These are phyloP conservation scores for Temnothorax unifasciatus DNA, from an alignment of 2,888 invertebrate genomes.

Conservation along the genomic window DNA sequence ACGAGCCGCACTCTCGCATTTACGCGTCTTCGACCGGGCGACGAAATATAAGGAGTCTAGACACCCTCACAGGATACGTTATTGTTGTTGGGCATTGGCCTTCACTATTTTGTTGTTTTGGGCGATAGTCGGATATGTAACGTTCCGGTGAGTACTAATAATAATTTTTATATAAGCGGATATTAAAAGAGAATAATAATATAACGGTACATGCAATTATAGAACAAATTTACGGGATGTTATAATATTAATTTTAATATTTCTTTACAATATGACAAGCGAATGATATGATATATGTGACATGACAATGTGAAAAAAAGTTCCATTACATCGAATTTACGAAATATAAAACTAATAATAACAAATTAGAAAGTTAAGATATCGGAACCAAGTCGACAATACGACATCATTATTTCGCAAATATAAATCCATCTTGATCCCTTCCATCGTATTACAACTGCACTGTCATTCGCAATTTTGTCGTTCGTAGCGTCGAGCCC, in stretches of 20 bases:
- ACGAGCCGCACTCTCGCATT: slow-evolving; percentile 61
- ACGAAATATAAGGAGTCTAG: slow-evolving; percentile 53
- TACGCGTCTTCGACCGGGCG: slow-evolving; percentile 72
- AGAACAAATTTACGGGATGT: background rate
- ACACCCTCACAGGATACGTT: slow-evolving; percentile 7
- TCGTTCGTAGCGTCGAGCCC: slow-evolving; percentile 66
- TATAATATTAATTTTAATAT: background rate
- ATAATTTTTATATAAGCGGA: background rate
- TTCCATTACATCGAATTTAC: background rate
- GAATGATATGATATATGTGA: background rate
- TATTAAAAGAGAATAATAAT: background rate
- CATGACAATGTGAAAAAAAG: background rate
- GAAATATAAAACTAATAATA: background rate
- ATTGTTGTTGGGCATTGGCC: slow-evolving; percentile 47
- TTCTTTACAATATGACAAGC: background rate
- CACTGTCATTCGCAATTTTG: background rate
- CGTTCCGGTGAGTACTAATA: slow-evolving; percentile 67
- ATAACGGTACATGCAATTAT: background rate
- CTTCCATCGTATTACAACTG: background rate
- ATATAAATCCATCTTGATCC: background rate
- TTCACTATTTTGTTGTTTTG: slow-evolving; percentile 62
- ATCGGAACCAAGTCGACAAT: background rate
- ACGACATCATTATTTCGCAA: background rate
- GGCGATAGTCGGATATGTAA: slow-evolving; percentile 70
- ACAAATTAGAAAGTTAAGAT: background rate